phyloP scores from a whole-genome alignment of 2,888 invertebrate genomes.

The Diarsia dahlii region DNA sequence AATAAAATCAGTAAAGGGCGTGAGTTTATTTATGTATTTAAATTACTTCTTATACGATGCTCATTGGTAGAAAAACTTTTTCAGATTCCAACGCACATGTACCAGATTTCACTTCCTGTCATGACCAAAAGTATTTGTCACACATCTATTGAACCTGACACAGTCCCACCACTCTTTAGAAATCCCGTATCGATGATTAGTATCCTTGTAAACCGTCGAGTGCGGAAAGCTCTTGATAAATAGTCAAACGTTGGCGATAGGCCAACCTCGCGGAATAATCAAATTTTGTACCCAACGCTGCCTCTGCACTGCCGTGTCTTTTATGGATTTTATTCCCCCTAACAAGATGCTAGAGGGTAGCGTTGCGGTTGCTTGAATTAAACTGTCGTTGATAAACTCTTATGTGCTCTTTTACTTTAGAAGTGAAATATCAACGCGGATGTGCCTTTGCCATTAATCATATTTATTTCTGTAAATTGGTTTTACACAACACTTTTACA shows the following conservation, averaged over 20 bases:
- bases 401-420: conserved; percentile 79
- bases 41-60: too few relatives aligned
- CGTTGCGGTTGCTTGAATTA: conserved; percentile 87
- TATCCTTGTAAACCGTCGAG: conserved; percentile 88
- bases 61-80: background rate
- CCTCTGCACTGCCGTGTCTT: conserved; percentile 84
- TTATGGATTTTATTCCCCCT: conserved; percentile 89
- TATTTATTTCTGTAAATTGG: too few relatives aligned
- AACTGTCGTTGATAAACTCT: conserved; percentile 88
- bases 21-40: too few relatives aligned
- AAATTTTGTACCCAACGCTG: conserved; percentile 87
- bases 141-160: conserved; percentile 5
- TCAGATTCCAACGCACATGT: background rate
- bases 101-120: too few relatives aligned
- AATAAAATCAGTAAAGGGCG: too few relatives aligned
- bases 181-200: conserved; percentile 85
- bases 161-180: conserved; percentile 73
- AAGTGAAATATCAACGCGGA: conserved; percentile 47
- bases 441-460: background rate
- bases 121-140: conserved; percentile 5
- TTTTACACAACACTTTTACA: too few relatives aligned
- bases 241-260: conserved; percentile 89
- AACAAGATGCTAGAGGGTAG: conserved; percentile 86
- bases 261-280: conserved; percentile 91
- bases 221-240: conserved; percentile 87